phyloP scores from a whole-genome alignment of 2,113 vertebrate species.

The Isichthys henryi region DNA sequence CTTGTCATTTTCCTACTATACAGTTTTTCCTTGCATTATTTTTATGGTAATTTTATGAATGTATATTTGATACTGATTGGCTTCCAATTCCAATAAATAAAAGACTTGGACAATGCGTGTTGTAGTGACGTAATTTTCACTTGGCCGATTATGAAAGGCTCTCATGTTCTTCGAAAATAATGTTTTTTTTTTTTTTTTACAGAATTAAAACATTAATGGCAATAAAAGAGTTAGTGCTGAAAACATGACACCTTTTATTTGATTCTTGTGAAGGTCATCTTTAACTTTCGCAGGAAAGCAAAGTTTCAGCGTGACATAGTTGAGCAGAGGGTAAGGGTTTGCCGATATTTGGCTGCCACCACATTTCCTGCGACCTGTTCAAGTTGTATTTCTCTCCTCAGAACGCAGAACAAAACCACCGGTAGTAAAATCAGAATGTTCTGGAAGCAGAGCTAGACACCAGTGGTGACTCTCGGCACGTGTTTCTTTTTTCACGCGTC shows the following conservation, averaged over 20 bases:
- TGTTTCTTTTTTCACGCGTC: neutral
- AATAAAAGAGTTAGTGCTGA: neutral
- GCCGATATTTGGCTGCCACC: neutral
- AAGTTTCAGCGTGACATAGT: neutral
- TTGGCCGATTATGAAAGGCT: neutral
- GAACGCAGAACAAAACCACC: neutral
- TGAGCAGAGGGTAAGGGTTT: neutral
- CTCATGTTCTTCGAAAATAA: neutral
- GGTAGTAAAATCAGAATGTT: neutral
- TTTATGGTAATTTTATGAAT: neutral
- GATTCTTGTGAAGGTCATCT: neutral
- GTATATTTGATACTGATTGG: neutral
- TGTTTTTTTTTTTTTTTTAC: neutral
- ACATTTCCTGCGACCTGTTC: neutral
- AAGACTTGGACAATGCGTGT: neutral
- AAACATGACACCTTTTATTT: neutral
- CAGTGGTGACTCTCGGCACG: too few relatives aligned
- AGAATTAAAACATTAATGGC: neutral
- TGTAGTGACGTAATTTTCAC: neutral
- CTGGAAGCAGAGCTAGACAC: neutral
- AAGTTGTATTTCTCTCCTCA: neutral
- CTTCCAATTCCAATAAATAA: neutral
- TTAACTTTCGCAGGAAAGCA: neutral
- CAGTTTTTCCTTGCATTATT: neutral
- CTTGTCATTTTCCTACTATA: neutral